These are phyloP conservation scores for Plutella xylostella DNA, from an alignment of 2,888 invertebrate species.

Conservation along the genomic window DNA sequence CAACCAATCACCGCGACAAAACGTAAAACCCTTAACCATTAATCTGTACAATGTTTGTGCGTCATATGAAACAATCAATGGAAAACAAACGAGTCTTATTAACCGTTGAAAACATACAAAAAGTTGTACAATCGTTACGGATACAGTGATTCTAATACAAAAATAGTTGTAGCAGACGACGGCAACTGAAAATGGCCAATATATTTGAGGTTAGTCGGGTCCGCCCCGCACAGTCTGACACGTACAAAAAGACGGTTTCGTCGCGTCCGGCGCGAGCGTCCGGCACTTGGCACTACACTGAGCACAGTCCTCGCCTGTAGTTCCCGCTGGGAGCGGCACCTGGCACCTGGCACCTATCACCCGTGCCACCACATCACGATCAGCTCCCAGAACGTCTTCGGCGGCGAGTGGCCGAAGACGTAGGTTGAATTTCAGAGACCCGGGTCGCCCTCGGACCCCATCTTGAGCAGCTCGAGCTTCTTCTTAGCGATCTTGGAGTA, in stretches of 20 bases:
- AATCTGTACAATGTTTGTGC: conserved; percentile 63
- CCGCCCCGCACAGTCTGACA: conserved; percentile 3
- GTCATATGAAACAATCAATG: conserved; percentile 56
- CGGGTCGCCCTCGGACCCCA: conserved; percentile 81
- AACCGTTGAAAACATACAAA: conserved; percentile 34
- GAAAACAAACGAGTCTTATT: conserved; percentile 37
- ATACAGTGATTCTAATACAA: conserved; percentile 52
- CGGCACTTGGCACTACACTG: conserved; percentile 61
- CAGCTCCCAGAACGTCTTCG: conserved; percentile 73
- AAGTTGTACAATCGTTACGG: conserved; percentile 35
- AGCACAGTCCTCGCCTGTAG: conserved; percentile 51
- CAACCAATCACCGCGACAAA: conserved; percentile 35
- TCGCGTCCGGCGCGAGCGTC: conserved; percentile 47
- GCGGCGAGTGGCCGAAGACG: conserved; percentile 78
- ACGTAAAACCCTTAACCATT: conserved; percentile 40
- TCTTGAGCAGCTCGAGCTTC: conserved; percentile 87
- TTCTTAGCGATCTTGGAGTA: conserved; percentile 94
- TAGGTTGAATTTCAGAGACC: conserved; percentile 77
- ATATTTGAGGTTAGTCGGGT: conserved; percentile 26
- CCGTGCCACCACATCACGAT: conserved; percentile 71
- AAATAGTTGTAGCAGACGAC: conserved; percentile 55
- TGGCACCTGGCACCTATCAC: conserved; percentile 60
- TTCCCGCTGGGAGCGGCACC: too few relatives aligned
- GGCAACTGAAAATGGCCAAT: conserved; percentile 41
- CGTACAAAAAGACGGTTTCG: conserved; percentile 63